A percentile compares a stretch with the other conserved stretches of the same genome.
Evolutionary conservation across 2,113 vertebrate genomes (phyloP).

Genomic region (Opisthocomus hoazin): DNA sequence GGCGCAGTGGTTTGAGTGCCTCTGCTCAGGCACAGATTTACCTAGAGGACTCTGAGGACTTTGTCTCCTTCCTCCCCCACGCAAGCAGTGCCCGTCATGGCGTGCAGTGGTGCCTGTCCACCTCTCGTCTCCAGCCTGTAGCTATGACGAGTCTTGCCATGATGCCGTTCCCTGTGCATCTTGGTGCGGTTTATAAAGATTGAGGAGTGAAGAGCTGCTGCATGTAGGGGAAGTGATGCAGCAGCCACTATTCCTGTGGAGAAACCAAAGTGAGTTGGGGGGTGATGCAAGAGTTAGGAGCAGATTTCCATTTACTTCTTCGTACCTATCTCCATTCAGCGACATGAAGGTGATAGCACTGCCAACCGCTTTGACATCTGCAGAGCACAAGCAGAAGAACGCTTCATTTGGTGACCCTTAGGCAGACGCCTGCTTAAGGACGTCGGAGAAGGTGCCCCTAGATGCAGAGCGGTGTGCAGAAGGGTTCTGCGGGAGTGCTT

Average conservation of each 20-base stretch:
- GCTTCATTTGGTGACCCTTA: neutral
- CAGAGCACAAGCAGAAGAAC: neutral
- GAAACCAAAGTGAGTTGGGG: neutral
- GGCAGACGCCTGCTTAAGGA: neutral
- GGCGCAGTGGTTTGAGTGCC: accelerated
- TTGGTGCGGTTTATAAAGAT: neutral
- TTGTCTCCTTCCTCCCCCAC: neutral
- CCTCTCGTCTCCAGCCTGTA: neutral
- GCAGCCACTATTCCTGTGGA: accelerated
- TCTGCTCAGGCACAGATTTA: neutral
- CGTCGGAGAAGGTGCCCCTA: neutral
- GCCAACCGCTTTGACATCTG: neutral
- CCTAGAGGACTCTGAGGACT: neutral
- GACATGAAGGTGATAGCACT: neutral
- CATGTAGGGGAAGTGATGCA: neutral
- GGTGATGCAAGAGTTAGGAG: neutral
- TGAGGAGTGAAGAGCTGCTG: neutral
- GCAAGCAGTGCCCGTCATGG: accelerated
- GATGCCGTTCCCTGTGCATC: neutral
- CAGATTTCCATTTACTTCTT: neutral
- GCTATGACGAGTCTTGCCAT: neutral
- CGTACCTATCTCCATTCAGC: neutral
- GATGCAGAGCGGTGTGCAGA: neutral
- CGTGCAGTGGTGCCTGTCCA: neutral
- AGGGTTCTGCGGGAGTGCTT: neutral